Percentiles rank a stretch among this genome's conserved stretches.
Evolutionary conservation across 1,140 invertebrate species (phyloP).

Genomic region (Trachelipus rathkii): DNA sequence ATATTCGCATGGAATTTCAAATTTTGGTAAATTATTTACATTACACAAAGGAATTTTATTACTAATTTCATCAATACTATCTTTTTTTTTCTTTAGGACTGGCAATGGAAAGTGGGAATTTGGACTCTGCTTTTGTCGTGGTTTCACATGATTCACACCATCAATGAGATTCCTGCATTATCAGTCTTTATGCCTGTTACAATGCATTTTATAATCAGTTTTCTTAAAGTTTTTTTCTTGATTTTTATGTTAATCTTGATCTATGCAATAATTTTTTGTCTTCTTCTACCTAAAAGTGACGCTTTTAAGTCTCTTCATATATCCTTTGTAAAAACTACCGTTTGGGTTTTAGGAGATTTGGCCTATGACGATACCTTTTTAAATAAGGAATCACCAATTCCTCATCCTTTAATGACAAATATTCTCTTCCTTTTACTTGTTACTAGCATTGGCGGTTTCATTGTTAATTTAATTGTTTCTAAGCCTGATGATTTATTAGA

Average conservation of each 20-base stretch:
- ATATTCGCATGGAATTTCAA: too few species aligned
- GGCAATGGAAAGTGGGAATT: slow-evolving; percentile 36
- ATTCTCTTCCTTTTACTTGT: slow-evolving; percentile 39
- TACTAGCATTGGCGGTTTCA: slow-evolving; percentile 35
- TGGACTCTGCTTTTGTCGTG: slow-evolving; percentile 32
- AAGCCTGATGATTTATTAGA: slow-evolving; percentile 36
- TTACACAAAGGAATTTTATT: too few species aligned
- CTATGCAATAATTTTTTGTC: slow-evolving; percentile 38
- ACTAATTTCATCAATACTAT: too few species aligned
- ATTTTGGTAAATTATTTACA: too few species aligned
- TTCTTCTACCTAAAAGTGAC: slow-evolving; percentile 26
- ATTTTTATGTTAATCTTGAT: slow-evolving; percentile 32
- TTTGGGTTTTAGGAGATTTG: slow-evolving; percentile 40
- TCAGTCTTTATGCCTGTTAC: slow-evolving; percentile 40
- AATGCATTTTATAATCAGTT: slow-evolving; percentile 30
- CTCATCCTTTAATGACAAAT: slow-evolving; percentile 30
- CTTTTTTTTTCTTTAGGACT: background rate
- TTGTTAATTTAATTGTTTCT: slow-evolving; percentile 33
- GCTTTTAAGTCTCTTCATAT: slow-evolving; percentile 31
- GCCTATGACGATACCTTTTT: slow-evolving; percentile 42
- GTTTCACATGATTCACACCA: slow-evolving; percentile 33
- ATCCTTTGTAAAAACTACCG: slow-evolving; percentile 36
- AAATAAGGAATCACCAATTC: slow-evolving; percentile 25
- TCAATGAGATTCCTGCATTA: slow-evolving; percentile 37
- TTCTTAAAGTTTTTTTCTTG: slow-evolving; percentile 32